Conservation (phyloP, 2,888 invertebrate genomes). For the Tortricodes alternella region DNA sequence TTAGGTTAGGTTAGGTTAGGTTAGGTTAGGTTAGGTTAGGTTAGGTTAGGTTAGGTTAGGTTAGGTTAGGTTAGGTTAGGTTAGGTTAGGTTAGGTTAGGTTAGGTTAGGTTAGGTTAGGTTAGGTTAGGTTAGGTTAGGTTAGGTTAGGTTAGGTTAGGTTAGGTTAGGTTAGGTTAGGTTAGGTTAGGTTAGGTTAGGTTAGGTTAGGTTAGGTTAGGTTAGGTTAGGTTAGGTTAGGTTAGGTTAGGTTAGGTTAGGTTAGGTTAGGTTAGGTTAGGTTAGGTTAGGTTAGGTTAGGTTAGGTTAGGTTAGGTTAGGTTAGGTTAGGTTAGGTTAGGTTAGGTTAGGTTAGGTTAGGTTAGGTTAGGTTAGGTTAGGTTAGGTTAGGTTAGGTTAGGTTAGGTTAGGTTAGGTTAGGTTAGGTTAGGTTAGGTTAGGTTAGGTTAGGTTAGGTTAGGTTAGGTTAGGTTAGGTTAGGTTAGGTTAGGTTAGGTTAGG, state of each 20-base stretch:
- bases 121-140: constrained; percentile 33
- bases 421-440: constrained; percentile 1
- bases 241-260: constrained; percentile 34
- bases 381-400: constrained; percentile 33
- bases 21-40: constrained; percentile 31
- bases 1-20: constrained; percentile 6
- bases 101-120: constrained; percentile 37
- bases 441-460: constrained; percentile 1
- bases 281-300: constrained; percentile 33
- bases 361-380: constrained; percentile 33
- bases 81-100: constrained; percentile 37
- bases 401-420: constrained; percentile 7
- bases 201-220: constrained; percentile 37
- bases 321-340: constrained; percentile 32
- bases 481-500: constrained; percentile 6
- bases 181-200: constrained; percentile 36
- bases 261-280: constrained; percentile 33
- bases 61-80: constrained; percentile 36
- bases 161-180: constrained; percentile 34
- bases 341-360: constrained; percentile 32
- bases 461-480: constrained; percentile 1
- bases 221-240: constrained; percentile 35
- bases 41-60: constrained; percentile 32
- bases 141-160: constrained; percentile 35
- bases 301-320: constrained; percentile 32